Conservation (phyloP, 2,888 invertebrate genomes). For the Clistopyga incitator region DNA sequence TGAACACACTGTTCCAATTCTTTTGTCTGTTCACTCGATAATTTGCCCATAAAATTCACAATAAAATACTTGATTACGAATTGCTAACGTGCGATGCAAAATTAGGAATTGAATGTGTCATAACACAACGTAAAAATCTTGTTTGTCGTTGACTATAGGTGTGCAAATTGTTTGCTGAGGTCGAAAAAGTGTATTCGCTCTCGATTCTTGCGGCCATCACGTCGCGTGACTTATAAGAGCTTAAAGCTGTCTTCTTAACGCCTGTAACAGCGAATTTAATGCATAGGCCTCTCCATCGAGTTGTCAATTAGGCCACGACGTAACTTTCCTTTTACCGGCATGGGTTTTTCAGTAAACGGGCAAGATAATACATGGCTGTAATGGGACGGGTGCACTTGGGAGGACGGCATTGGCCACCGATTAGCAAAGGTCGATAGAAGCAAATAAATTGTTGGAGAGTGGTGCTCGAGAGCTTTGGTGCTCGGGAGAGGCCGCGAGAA, state of each 20-base stretch:
- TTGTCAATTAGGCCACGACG: constrained; percentile 22
- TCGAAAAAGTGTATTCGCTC: not conserved
- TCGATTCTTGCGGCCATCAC: not conserved
- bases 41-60: not conserved
- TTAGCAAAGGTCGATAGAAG: constrained; percentile 51
- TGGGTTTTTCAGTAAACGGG: constrained; percentile 4
- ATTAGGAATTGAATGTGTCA: not conserved
- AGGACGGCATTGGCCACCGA: constrained; percentile 30
- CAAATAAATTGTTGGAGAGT: constrained; percentile 51
- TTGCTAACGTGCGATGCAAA: not conserved
- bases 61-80: not conserved
- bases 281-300: constrained; percentile 19
- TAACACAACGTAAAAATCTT: not conserved
- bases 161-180: not conserved
- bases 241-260: not conserved
- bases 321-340: not conserved
- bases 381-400: not conserved
- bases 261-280: constrained; percentile 19
- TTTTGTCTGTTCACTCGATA: not conserved
- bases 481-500: constrained; percentile 3
- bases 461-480: constrained; percentile 26
- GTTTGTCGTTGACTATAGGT: not conserved
- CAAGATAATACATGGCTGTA: not conserved
- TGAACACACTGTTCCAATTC: not conserved
- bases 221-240: not conserved